A percentile compares a stretch with the other conserved stretches of the same genome.
Evolutionary conservation across 2,888 invertebrate genomes (phyloP).

Genomic region (Melanophora roralis): DNA sequence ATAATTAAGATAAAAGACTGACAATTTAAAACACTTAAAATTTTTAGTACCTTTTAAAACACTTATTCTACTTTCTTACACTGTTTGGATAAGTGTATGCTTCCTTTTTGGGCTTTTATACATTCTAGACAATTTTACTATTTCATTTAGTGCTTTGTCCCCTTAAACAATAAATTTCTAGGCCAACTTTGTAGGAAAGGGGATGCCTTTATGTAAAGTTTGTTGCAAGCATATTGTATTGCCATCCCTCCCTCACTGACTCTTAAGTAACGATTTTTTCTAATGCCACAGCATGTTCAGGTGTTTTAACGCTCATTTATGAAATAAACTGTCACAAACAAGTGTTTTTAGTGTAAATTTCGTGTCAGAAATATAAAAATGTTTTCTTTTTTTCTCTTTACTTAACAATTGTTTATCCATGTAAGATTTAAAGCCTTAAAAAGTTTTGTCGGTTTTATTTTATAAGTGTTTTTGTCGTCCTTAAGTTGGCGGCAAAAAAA

Average conservation of each 20-base stretch:
- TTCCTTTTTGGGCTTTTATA: constrained; percentile 1
- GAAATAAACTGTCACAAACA: constrained; percentile 62
- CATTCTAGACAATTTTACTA: constrained; percentile 33
- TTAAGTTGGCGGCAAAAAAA: constrained; percentile 46
- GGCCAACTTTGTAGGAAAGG: not conserved
- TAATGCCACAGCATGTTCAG: constrained; percentile 56
- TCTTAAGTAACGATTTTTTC: not conserved
- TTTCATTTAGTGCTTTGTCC: constrained; percentile 18
- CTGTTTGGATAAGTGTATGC: too few relatives aligned
- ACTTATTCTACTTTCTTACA: too few relatives aligned
- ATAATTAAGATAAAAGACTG: not conserved
- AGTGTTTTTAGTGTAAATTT: constrained; percentile 60
- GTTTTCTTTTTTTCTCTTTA: constrained; percentile 5
- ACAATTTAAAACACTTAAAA: constrained; percentile 51
- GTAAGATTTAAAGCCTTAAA: constrained; percentile 48
- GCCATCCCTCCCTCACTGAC: not conserved
- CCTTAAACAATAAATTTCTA: constrained; percentile 1
- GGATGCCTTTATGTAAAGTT: constrained; percentile 25
- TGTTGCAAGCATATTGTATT: constrained; percentile 10
- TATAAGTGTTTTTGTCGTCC: constrained; percentile 22
- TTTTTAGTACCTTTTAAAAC: constrained; percentile 45
- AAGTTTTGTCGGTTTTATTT: constrained; percentile 41
- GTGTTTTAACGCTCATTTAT: constrained; percentile 65
- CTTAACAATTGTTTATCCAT: constrained; percentile 42
- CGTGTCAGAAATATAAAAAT: constrained; percentile 60